Base-by-base conservation (phyloP, 2,888 invertebrate species). In the Temnothorax ravouxi region DNA sequence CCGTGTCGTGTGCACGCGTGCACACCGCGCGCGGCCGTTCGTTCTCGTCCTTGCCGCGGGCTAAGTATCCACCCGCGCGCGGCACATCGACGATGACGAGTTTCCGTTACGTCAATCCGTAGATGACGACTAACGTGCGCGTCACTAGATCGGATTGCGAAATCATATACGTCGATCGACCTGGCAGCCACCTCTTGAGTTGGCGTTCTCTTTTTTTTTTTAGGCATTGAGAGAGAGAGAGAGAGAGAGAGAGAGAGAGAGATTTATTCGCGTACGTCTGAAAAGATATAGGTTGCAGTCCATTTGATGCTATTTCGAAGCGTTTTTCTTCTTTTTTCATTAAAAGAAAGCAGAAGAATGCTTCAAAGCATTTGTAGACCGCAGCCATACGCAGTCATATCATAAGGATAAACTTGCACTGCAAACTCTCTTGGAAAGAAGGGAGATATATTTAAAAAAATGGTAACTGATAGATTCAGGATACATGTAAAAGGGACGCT, bases 1-100 rank as follows among this genome's bases (percentile, higher is more conserved):
- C 25, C 54, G 59, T 29, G 66, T 38, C 34, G 34, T 34, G 34
- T 34, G 34, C 34, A 34, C 34, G 34, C 34, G 34, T 34, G 62
- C 69, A 62, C 29, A 50, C 62, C 29, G 18, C 29, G 66, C 9
- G 66, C 9, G n/a, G 41, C 41, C 5, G 67, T 29, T 29, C 21
- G 44, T 9, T 69, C 41, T 38, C 79, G 79, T 59, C 61, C 72
- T 80, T 79, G 77, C 77, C 69, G 79, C 56, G 18, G 50, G 81
- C 47, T 2, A 62, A 18, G 47, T 25, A 15, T 18, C 34, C 15
- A 29, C 15, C 9, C 34, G 6, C 67, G 56, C 25, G 41, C 41
- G 38, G 38, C 52, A 11, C 61, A 4, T 8, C 29, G 54, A 29
- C 72, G 44, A 67, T 77, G 52, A 59, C 50, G 50, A 62, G 21